Evolutionary conservation across 1,140 invertebrate species (phyloP).

Genomic region (Conopomorpha cramerella): DNA sequence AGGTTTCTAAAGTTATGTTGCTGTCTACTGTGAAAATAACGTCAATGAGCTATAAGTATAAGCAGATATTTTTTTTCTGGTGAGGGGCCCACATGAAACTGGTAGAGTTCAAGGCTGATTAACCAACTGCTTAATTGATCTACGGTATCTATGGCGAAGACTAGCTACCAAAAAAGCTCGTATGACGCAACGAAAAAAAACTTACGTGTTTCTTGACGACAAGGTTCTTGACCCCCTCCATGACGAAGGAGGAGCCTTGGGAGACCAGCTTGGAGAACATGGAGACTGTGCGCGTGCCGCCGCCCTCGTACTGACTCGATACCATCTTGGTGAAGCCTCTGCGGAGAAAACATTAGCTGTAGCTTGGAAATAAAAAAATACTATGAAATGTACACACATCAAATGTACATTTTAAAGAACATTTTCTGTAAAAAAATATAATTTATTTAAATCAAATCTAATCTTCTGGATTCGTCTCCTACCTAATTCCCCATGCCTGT

Average conservation of each 20-base stretch:
- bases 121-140: no score
- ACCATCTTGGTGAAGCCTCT: conserved; percentile 85
- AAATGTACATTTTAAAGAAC: background rate
- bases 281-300: conserved; percentile 93
- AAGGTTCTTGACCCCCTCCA: conserved; percentile 99
- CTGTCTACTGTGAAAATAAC: no score
- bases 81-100: no score
- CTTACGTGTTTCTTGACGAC: conserved; percentile 96
- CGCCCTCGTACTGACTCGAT: conserved; percentile 86
- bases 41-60: no score
- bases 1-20: no score
- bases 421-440: conserved; percentile 20
- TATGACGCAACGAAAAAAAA: conserved; percentile 10
- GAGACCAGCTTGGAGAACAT: conserved; percentile 99
- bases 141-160: background rate
- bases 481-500: no score
- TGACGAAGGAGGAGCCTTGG: conserved; percentile 96
- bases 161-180: background rate
- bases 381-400: no score
- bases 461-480: no score
- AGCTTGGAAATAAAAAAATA: no score
- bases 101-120: no score
- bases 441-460: no score
- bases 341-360: conserved; percentile 5
- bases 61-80: no score